Conservation (phyloP, 2,797 vertebrate species). For the Balearica regulorum region DNA sequence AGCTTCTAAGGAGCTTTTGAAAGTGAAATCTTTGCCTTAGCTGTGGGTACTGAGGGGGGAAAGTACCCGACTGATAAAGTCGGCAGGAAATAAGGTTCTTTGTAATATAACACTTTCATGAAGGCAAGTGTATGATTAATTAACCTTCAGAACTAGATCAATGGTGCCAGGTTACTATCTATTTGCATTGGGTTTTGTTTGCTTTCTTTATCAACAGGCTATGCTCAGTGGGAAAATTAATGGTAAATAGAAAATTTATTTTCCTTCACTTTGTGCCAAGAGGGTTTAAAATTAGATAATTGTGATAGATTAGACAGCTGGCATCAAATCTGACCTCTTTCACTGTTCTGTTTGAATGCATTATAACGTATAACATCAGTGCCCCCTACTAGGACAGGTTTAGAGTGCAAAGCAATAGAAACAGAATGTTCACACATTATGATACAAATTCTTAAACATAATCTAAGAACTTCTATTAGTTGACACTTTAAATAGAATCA, state of each 20-base stretch:
- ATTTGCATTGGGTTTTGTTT: background rate
- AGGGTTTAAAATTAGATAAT: slow-evolving; percentile 57
- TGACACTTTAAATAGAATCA: background rate
- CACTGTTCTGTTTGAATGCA: background rate
- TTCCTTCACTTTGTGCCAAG: background rate
- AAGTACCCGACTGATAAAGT: background rate
- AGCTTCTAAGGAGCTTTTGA: slow-evolving; percentile 4
- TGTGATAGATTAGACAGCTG: slow-evolving; percentile 48
- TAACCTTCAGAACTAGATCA: slow-evolving; percentile 26
- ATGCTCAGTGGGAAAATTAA: slow-evolving; percentile 16
- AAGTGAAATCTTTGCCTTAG: slow-evolving; percentile 33
- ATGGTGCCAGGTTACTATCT: background rate
- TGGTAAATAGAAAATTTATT: slow-evolving; percentile 28
- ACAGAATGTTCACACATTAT: background rate
- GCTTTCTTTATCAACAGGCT: background rate
- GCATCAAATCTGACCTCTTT: slow-evolving; percentile 29
- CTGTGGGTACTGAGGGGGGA: background rate
- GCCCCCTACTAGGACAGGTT: slow-evolving; percentile 2
- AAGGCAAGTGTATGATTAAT: background rate
- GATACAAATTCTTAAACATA: background rate
- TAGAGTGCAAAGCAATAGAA: background rate
- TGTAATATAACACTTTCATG: background rate
- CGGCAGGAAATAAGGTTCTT: background rate
- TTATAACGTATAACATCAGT: background rate
- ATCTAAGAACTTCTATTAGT: background rate